These are phyloP conservation scores for Calosoma granatense DNA, from an alignment of 1,140 invertebrate genomes.

Conservation along the genomic window DNA sequence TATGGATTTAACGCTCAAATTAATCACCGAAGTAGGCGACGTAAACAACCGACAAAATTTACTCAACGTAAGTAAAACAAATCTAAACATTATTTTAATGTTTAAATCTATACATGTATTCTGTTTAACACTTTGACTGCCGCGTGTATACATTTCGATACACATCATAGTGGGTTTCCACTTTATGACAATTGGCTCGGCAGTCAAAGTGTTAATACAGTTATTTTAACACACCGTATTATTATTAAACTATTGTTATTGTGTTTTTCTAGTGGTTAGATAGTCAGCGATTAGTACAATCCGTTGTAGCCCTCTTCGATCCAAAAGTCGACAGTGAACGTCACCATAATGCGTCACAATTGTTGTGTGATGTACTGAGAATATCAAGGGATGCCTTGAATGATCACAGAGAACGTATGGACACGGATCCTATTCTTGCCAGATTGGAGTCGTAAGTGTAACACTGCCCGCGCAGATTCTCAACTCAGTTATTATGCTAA, in stretches of 20 bases:
- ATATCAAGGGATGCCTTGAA: conserved; percentile 55
- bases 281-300: conserved; percentile 74
- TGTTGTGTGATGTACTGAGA: conserved; percentile 71
- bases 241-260: no score
- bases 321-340: conserved; percentile 59
- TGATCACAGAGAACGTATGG: conserved; percentile 43
- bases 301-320: conserved; percentile 68
- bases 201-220: no score
- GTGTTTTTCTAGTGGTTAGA: conserved; percentile 74
- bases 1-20: conserved; percentile 84
- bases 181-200: no score
- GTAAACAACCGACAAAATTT: conserved; percentile 67
- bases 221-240: no score
- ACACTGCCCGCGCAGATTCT: no score
- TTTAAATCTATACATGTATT: conserved; percentile 16
- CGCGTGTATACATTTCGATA: no score
- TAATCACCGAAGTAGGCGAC: conserved; percentile 77
- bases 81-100: no score
- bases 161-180: no score
- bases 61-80: conserved; percentile 56
- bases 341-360: conserved; percentile 71
- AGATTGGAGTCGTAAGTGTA: conserved; percentile 61
- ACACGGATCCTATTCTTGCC: conserved; percentile 54
- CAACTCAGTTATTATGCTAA: no score
- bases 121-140: no score